Conservation (phyloP, 2,113 vertebrate species). For the Petaurus breviceps region DNA sequence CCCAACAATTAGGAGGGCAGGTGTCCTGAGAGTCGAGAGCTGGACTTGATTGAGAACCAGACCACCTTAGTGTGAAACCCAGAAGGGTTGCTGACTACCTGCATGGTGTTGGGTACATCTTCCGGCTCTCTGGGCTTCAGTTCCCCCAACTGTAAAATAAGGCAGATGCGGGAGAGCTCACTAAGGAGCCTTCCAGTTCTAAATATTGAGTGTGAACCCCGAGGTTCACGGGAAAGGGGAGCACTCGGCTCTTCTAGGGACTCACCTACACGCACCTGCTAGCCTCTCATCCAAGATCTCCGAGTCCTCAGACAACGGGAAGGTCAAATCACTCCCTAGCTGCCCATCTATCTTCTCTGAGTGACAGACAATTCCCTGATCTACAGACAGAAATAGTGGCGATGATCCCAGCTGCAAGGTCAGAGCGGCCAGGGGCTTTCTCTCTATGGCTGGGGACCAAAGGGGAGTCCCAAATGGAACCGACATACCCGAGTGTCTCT, state of each 20-base stretch:
- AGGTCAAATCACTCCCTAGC: background rate
- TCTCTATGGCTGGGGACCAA: background rate
- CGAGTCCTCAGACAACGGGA: conserved; percentile 1
- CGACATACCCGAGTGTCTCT: background rate
- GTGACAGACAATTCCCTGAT: background rate
- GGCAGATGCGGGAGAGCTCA: background rate
- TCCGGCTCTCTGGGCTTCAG: background rate
- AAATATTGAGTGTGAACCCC: background rate
- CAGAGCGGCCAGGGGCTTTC: background rate
- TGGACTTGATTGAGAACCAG: background rate
- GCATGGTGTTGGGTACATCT: background rate
- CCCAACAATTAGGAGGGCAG: background rate
- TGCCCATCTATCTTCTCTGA: background rate
- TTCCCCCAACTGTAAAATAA: background rate
- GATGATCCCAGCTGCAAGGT: background rate
- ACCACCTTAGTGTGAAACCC: background rate
- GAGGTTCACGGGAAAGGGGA: background rate
- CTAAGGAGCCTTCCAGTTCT: background rate
- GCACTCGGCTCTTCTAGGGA: background rate
- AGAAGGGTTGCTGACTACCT: background rate
- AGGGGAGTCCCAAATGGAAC: background rate
- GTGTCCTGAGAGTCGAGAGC: background rate
- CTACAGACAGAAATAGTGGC: background rate
- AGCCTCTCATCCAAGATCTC: background rate
- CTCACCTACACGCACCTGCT: too few relatives aligned